Percentiles rank a stretch among this genome's conserved stretches.
Evolutionary conservation across 2,113 vertebrate genomes (phyloP).

Genomic region (Pedionomus torquatus): DNA sequence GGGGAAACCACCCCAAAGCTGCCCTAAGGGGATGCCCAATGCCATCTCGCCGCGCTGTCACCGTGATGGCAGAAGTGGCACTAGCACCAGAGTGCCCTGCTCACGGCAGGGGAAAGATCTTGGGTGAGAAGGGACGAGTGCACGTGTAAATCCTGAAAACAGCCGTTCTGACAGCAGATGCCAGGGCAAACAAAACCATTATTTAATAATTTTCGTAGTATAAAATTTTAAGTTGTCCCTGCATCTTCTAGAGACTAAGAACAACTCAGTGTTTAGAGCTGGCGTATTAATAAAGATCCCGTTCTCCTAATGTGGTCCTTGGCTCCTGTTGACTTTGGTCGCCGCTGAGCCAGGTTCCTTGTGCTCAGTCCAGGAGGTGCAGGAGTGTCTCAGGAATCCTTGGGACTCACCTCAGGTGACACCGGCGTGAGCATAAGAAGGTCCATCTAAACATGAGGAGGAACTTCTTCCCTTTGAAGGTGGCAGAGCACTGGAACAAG

Average conservation of each 20-base stretch:
- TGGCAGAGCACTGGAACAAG: too few species aligned
- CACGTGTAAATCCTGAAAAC: not conserved
- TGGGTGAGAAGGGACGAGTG: not conserved
- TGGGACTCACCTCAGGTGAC: not conserved
- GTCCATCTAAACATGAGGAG: too few species aligned
- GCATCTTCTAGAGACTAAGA: not conserved
- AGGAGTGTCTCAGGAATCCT: not conserved
- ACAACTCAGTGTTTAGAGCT: not conserved
- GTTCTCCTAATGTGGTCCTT: not conserved
- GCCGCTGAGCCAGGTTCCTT: not conserved
- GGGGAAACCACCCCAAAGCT: not conserved
- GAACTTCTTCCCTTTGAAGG: too few species aligned
- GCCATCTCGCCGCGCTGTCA: not conserved
- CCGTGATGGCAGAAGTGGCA: not conserved
- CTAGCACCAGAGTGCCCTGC: not conserved
- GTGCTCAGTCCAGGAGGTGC: not conserved
- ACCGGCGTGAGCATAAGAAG: rapidly evolving
- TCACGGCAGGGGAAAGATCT: not conserved
- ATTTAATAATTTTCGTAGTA: not conserved
- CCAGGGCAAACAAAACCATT: not conserved
- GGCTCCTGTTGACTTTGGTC: not conserved
- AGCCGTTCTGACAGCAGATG: not conserved
- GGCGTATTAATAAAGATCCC: not conserved
- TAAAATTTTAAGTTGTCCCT: not conserved
- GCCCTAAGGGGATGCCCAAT: rapidly evolving